These are phyloP conservation scores for Halcyon chelicuti DNA, from an alignment of 2,797 vertebrate species.

Conservation along the genomic window DNA sequence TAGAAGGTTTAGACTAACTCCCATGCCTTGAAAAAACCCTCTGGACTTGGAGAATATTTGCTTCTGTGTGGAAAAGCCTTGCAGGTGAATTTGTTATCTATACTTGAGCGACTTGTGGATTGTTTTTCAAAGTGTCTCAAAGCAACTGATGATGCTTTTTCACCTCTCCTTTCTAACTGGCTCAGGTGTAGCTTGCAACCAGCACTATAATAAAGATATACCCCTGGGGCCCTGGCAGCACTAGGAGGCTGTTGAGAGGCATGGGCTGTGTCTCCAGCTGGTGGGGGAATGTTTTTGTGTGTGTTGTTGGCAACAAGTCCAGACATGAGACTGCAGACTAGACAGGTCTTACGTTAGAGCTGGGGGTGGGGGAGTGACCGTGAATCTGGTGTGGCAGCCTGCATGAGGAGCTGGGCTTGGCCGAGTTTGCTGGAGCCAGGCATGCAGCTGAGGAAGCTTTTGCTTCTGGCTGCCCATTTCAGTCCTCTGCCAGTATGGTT, in stretches of 20 bases:
- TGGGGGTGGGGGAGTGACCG: too few species aligned
- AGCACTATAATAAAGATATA: rapidly evolving
- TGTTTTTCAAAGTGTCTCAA: not conserved
- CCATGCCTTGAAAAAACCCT: not conserved
- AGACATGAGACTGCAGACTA: not conserved
- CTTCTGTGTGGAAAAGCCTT: not conserved
- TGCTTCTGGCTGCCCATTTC: not conserved
- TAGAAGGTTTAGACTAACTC: not conserved
- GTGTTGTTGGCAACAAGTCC: rapidly evolving
- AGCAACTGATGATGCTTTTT: rapidly evolving
- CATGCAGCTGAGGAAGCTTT: not conserved
- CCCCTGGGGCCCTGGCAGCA: not conserved
- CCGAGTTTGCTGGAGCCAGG: not conserved
- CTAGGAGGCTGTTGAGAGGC: rapidly evolving
- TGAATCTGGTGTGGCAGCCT: not conserved
- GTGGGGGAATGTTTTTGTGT: rapidly evolving
- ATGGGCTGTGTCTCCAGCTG: rapidly evolving
- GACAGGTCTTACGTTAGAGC: rapidly evolving
- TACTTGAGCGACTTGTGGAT: not conserved
- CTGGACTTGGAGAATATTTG: not conserved
- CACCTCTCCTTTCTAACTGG: rapidly evolving
- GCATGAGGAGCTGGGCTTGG: not conserved
- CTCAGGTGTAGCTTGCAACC: rapidly evolving
- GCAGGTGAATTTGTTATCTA: not conserved
- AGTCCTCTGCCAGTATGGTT: not conserved